Evolutionary conservation across 53 echinoderm and acorn worm genomes (phyloP).

Genomic region (Holothuria leucospilota): DNA sequence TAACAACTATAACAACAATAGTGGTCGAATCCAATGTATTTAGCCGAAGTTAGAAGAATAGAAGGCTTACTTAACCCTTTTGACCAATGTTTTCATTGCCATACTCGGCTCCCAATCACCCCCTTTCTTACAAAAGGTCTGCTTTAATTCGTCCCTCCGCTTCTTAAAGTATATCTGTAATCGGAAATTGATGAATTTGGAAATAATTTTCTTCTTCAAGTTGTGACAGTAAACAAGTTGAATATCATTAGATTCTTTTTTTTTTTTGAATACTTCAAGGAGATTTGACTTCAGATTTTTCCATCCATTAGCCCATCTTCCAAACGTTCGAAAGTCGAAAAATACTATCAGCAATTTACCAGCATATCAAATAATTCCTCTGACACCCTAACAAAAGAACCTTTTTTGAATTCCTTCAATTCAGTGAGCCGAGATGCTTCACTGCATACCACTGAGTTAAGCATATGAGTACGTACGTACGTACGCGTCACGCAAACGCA

Average conservation of each 20-base stretch:
- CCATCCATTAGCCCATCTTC: conserved; percentile 11
- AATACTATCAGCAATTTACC: conserved; percentile 27
- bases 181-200: conserved; percentile 42
- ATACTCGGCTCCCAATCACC: conserved; percentile 26
- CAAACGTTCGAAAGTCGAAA: not conserved
- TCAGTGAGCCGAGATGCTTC: not conserved
- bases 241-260: conserved; percentile 31
- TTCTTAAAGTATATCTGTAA: conserved; percentile 52
- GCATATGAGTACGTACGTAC: too few relatives aligned
- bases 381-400: conserved; percentile 18
- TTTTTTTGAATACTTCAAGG: conserved; percentile 4
- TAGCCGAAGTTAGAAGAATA: too few relatives aligned
- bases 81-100: conserved; percentile 12
- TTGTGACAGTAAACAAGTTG: conserved; percentile 12
- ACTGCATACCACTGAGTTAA: conserved; percentile 11
- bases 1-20: too few relatives aligned
- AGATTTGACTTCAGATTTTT: conserved; percentile 35
- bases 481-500: too few relatives aligned
- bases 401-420: not conserved
- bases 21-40: too few relatives aligned
- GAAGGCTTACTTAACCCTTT: not conserved
- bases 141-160: not conserved
- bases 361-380: conserved; percentile 36
- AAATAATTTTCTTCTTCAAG: conserved; percentile 22
- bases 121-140: not conserved